Evolutionary conservation across 2,113 vertebrate genomes (phyloP).

Genomic region (Eupsittula cactorum): DNA sequence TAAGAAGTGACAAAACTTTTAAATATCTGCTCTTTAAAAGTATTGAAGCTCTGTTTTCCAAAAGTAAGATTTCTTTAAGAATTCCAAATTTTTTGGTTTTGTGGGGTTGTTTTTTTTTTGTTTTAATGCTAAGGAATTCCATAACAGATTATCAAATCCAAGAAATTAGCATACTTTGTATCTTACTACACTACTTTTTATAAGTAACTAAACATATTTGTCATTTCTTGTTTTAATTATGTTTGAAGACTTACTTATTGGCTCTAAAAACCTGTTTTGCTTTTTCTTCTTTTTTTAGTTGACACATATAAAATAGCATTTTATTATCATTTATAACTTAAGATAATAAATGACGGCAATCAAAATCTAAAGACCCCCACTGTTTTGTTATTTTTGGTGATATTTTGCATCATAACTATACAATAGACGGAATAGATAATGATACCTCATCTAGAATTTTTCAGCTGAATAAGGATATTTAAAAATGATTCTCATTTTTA

Average conservation of each 20-base stretch:
- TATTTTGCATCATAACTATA: not conserved
- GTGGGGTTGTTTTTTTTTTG: not conserved
- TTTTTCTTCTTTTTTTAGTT: not conserved
- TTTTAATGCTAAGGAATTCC: not conserved
- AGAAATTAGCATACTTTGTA: fast-evolving
- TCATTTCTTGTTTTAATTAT: not conserved
- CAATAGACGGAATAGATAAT: not conserved
- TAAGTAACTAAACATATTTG: not conserved
- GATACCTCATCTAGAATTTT: not conserved
- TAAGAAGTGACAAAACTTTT: not conserved
- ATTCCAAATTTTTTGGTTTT: not conserved
- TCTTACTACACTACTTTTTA: not conserved
- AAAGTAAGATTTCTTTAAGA: not conserved
- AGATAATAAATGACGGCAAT: not conserved
- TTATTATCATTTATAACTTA: not conserved
- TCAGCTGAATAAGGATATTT: not conserved
- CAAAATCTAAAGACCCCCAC: fast-evolving
- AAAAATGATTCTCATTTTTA: not conserved
- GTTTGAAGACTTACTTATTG: not conserved
- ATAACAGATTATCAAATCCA: not conserved
- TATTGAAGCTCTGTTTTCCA: not conserved
- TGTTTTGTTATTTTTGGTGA: not conserved
- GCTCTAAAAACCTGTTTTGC: not conserved
- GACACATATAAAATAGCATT: not conserved
- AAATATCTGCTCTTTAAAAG: not conserved